Conservation (phyloP, 2,797 vertebrate species). For the Acipenser ruthenus region DNA sequence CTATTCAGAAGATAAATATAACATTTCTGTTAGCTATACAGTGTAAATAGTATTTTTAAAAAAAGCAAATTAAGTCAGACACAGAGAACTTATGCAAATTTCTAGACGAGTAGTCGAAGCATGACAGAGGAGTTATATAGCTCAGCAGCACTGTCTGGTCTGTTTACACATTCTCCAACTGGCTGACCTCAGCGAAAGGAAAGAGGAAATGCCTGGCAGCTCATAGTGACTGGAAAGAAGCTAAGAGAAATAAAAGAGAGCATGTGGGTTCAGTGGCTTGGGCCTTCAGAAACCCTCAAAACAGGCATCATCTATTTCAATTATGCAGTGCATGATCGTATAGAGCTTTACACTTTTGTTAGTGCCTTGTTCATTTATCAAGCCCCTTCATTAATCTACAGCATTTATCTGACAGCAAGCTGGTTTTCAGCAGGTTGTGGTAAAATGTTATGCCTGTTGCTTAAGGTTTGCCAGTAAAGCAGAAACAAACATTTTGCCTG, state of each 20-base stretch:
- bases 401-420: too few species aligned
- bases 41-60: too few species aligned
- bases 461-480: too few species aligned
- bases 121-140: slow-evolving; percentile 22
- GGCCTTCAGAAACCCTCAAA: background rate
- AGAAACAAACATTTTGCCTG: too few species aligned
- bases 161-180: slow-evolving; percentile 18
- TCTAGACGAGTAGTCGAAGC: too few species aligned
- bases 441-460: too few species aligned
- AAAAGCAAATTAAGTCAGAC: too few species aligned
- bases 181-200: slow-evolving; percentile 18
- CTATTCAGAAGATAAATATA: too few species aligned
- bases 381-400: background rate
- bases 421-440: too few species aligned
- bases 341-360: background rate
- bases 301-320: background rate
- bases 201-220: slow-evolving; percentile 36
- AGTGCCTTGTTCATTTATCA: background rate
- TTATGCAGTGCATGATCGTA: too few species aligned
- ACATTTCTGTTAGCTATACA: too few species aligned
- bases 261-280: slow-evolving; percentile 16
- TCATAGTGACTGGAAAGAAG: slow-evolving; percentile 34
- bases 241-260: slow-evolving; percentile 27
- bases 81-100: too few species aligned
- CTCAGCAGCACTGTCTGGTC: slow-evolving; percentile 15